Evolutionary conservation across 53 echinoderm and acorn worm species (phyloP), one percentile per base, ranked within the genome.

Genomic region (Pentamera pediparva): DNA sequence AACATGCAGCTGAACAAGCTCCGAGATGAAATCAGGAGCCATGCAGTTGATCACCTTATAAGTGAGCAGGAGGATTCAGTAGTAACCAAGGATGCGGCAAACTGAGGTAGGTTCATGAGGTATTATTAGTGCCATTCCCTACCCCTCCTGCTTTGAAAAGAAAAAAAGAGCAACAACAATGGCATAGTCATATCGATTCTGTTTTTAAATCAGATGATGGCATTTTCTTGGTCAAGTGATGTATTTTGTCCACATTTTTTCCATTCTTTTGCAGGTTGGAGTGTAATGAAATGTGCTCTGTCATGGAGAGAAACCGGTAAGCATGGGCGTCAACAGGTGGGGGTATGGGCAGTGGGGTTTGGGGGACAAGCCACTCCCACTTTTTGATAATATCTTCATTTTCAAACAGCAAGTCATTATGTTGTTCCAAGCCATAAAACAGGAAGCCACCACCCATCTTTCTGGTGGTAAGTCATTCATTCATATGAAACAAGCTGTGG

Each of bases 271-370:
- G 18, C 78, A 96, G 91, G 31, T 82, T 91, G 76, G 78, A 83
- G 26, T 96, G 96, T 49, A 85, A 85, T 69, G 91, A 91, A 56
- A 76, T 85, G 55, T 96, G 91, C 81, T 70, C 86, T 21, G 48
- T 91, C 22, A 51, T 91, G 11, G 88, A 91, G 35, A 82, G 96
- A 75, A 96, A 91, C 52, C 85, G 78, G 96, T 96, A 62, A 80
- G 85, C 19, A 6, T 65, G 25, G 21, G 32, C 20, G 54, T 22
- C 20, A 18, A 4, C 25, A 21, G 52, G 0, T 1, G 6, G 25
- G 25, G 17, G 19, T 6, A 52, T 11, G 52, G 19, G 6, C 19
- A 21, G 52, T 4, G 15, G 19, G 19, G 19, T 51, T 21, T 52
- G 19, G 19, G 19, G 15, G 19, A n/a, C n/a, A n/a, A n/a, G n/a